Evolutionary conservation across 2,113 vertebrate species (phyloP), one percentile per base, ranked within the genome.

Genomic region (Pachycephala philippinensis): DNA sequence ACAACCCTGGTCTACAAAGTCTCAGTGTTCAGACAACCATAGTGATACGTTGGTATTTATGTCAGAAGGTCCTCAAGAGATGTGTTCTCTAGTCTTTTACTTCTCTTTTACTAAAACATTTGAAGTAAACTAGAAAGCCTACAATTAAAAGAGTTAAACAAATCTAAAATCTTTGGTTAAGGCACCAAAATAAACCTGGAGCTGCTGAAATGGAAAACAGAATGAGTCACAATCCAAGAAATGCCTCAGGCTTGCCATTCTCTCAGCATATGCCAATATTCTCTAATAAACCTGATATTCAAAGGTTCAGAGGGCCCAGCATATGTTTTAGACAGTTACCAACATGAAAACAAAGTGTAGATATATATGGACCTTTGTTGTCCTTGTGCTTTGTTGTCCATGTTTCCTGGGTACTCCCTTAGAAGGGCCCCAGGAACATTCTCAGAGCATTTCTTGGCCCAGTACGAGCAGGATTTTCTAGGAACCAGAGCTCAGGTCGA

Each of bases 121-220:
- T 57, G 14, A 93, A 90, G 64, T 37, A 47, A 88, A 68, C 40
- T 60, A 76, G 60, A 84, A 93, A 79, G 21, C 8, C 33, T 70
- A 71, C 35, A 71, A 84, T 45, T 37, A 89, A 84, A 87, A 83
- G 37, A 85, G 57, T 85, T 84, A 90, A 90, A 81, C 23, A 89
- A 59, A 61, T 54, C 39, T 63, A 40, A 90, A 95, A 52, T 50
- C 57, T 71, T 81, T 59, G 20, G 39, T 84, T 70, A 71, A 64
- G 44, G n/a, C 40, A 94, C 64, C 49, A 88, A 81, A 92, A 94
- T 88, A 96, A 93, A 95, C 76, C 37, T 79, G 79, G 60, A 87
- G 52, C 69, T 90, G 52, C 57, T 92, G 76, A 95, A 96, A 94
- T 71, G 72, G 72, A 96, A 96, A 93, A 90, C 72, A 90, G 54